A percentile compares a stretch with the other conserved stretches of the same genome.
Evolutionary conservation across 2,113 vertebrate genomes (phyloP).

Genomic region (Uria aalge): DNA sequence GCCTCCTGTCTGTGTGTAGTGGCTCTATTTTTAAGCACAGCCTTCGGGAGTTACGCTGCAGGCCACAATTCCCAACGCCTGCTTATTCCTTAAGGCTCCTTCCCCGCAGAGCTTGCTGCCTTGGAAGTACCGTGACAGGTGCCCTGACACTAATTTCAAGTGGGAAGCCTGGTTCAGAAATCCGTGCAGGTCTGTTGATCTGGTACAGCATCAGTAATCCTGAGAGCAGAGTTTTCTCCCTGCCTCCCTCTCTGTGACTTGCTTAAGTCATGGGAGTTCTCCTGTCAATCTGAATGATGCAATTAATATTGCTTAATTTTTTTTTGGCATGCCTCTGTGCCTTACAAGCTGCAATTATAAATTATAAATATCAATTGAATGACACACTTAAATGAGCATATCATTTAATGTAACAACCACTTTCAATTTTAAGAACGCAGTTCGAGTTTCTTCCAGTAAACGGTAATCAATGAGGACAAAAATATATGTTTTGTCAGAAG

Average conservation of each 20-base stretch:
- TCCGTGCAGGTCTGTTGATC: not conserved
- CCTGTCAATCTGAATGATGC: not conserved
- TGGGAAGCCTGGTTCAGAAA: not conserved
- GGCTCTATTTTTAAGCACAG: not conserved
- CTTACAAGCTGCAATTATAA: not conserved
- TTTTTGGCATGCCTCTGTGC: not conserved
- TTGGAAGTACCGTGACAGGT: fast-evolving
- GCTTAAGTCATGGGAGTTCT: not conserved
- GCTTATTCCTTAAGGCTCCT: not conserved
- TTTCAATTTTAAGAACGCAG: not conserved
- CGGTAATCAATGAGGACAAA: not conserved
- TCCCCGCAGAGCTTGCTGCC: not conserved
- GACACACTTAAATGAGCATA: not conserved
- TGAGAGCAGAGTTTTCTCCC: not conserved
- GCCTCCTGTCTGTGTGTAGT: not conserved
- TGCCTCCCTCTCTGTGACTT: not conserved
- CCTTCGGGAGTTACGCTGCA: not conserved
- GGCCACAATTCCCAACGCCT: not conserved
- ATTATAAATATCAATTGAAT: not conserved
- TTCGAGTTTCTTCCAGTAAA: not conserved
- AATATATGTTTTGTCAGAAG: not conserved
- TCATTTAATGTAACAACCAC: not conserved
- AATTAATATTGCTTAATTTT: not conserved
- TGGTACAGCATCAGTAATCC: not conserved
- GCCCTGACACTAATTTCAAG: not conserved